A percentile compares a stretch with the other conserved stretches of the same genome.
Conservation (phyloP, 2,888 invertebrate species). For the Rhagonycha lutea region DNA sequence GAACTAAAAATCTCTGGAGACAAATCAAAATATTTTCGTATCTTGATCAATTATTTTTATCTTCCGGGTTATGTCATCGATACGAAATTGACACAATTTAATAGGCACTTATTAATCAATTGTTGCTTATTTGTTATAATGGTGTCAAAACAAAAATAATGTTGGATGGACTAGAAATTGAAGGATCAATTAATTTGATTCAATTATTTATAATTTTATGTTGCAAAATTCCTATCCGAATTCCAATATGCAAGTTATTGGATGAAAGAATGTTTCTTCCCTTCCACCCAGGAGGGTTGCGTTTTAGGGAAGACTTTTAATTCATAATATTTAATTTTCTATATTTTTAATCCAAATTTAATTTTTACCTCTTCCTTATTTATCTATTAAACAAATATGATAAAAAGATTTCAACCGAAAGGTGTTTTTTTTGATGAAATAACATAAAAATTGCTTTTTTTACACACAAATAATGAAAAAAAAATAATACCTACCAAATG, state of each 20-base stretch:
- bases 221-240: background rate
- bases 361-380: too few relatives aligned
- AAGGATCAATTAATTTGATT: background rate
- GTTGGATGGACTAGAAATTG: background rate
- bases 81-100: background rate
- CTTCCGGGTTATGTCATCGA: conserved; percentile 1
- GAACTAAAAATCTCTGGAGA: background rate
- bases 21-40: background rate
- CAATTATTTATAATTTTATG: background rate
- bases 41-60: background rate
- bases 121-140: background rate
- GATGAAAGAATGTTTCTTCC: background rate
- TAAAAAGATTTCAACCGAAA: too few relatives aligned
- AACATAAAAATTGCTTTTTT: too few relatives aligned
- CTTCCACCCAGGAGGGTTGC: background rate
- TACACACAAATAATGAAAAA: background rate
- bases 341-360: background rate
- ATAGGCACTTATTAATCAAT: background rate
- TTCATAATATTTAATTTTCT: background rate
- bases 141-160: background rate
- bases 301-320: background rate
- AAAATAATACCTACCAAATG: background rate
- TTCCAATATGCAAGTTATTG: background rate
- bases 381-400: too few relatives aligned
- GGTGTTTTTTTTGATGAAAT: too few relatives aligned